A percentile compares a stretch with the other conserved stretches of the same genome.
These are phyloP conservation scores for Apis cerana DNA, from an alignment of 1,140 invertebrate species.

Conservation along the genomic window DNA sequence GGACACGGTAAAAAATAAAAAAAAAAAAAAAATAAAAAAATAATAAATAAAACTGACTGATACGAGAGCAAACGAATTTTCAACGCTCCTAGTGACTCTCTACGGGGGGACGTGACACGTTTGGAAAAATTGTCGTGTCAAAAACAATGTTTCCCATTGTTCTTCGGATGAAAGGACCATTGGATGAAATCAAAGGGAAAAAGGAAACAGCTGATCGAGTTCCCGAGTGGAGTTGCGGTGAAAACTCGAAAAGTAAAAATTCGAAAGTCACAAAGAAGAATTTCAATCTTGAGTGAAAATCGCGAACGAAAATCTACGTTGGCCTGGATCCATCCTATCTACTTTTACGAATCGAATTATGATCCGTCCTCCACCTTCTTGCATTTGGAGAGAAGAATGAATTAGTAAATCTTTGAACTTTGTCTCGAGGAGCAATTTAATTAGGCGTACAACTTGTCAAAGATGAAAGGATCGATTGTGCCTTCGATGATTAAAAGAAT, in stretches of 20 bases:
- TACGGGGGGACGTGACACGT: not conserved
- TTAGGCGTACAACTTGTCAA: too few species aligned
- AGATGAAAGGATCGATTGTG: too few species aligned
- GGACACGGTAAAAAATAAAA: too few species aligned
- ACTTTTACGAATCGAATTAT: not conserved
- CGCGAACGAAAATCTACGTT: not conserved
- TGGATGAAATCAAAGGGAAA: not conserved
- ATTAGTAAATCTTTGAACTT: too few species aligned
- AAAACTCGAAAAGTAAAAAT: not conserved
- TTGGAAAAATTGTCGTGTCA: conserved; percentile 19
- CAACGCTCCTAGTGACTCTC: too few species aligned
- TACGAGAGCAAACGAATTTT: not conserved
- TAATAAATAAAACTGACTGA: not conserved
- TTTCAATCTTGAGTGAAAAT: not conserved
- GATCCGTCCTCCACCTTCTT: too few species aligned
- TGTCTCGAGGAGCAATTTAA: too few species aligned
- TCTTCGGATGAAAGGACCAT: not conserved
- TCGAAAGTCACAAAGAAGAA: not conserved
- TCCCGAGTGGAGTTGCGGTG: not conserved
- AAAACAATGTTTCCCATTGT: conserved; percentile 1
- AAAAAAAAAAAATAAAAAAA: not conserved
- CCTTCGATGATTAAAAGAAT: too few species aligned
- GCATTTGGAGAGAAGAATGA: too few species aligned
- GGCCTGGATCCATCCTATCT: not conserved
- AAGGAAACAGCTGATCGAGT: conserved; percentile 13